Conservation (phyloP, 2,888 invertebrate genomes). For the Andrena hattorfiana region DNA sequence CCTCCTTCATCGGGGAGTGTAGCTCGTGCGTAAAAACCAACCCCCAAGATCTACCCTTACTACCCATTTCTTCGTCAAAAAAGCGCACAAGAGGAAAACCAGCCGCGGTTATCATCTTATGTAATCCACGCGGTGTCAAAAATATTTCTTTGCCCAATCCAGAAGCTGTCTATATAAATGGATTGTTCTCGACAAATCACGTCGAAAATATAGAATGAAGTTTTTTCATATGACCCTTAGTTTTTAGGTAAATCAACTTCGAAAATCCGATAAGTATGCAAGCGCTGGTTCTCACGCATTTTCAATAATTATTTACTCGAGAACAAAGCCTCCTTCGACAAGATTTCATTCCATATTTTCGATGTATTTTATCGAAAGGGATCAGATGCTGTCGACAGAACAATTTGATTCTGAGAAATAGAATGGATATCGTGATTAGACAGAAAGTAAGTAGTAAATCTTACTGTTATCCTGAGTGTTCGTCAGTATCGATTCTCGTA, state of each 20-base stretch:
- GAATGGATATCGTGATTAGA: not conserved
- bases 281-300: too few relatives aligned
- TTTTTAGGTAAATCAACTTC: too few relatives aligned
- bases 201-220: too few relatives aligned
- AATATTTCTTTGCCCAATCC: constrained; percentile 13
- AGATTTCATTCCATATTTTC: not conserved
- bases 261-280: too few relatives aligned
- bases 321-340: constrained; percentile 69
- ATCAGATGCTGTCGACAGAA: not conserved
- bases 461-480: not conserved
- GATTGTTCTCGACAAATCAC: not conserved
- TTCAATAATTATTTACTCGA: constrained; percentile 3
- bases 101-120: constrained; percentile 35
- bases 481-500: constrained; percentile 30
- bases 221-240: too few relatives aligned
- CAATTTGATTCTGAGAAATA: not conserved
- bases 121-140: constrained; percentile 9
- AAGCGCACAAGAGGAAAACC: not conserved
- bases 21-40: constrained; percentile 84
- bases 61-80: constrained; percentile 59
- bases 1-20: constrained; percentile 76
- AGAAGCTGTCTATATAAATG: not conserved
- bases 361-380: not conserved
- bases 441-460: constrained; percentile 21
- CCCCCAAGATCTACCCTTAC: constrained; percentile 73